Evolutionary conservation across 1,140 invertebrate species (phyloP).

Genomic region (Chionoecetes opilio): DNA sequence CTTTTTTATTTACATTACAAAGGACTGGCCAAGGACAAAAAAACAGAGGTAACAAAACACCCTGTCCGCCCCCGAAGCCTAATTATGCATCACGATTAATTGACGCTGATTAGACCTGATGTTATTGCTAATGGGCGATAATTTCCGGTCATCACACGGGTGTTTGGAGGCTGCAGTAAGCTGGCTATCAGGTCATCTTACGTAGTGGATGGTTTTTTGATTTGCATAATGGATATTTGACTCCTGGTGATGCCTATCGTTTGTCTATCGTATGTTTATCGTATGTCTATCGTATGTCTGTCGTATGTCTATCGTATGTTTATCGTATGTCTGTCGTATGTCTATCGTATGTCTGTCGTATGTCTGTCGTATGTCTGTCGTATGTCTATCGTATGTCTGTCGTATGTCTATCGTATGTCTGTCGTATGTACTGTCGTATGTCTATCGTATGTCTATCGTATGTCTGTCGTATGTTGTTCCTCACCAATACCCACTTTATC

Average conservation of each 20-base stretch:
- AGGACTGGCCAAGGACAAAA: too few species aligned
- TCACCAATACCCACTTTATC: too few species aligned
- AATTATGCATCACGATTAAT: neutral
- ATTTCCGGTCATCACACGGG: neutral
- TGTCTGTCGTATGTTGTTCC: too few species aligned
- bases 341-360: neutral
- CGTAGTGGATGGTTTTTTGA: neutral
- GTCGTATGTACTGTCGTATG: too few species aligned
- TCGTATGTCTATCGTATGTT: neutral
- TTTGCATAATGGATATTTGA: too few species aligned
- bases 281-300: too few species aligned
- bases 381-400: too few species aligned
- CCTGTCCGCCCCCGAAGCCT: neutral
- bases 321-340: neutral
- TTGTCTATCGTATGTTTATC: neutral
- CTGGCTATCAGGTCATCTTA: neutral
- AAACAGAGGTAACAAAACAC: neutral
- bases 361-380: too few species aligned
- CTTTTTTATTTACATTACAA: too few species aligned
- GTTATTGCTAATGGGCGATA: constrained; percentile 7
- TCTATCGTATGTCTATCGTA: too few species aligned
- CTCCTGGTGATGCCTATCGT: too few species aligned
- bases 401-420: too few species aligned
- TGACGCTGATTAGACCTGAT: neutral
- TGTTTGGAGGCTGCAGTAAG: neutral